A percentile compares a stretch with the other conserved stretches of the same genome.
Evolutionary conservation across 2,888 invertebrate species (phyloP).

Genomic region (Himalopsyche kuldschensis): DNA sequence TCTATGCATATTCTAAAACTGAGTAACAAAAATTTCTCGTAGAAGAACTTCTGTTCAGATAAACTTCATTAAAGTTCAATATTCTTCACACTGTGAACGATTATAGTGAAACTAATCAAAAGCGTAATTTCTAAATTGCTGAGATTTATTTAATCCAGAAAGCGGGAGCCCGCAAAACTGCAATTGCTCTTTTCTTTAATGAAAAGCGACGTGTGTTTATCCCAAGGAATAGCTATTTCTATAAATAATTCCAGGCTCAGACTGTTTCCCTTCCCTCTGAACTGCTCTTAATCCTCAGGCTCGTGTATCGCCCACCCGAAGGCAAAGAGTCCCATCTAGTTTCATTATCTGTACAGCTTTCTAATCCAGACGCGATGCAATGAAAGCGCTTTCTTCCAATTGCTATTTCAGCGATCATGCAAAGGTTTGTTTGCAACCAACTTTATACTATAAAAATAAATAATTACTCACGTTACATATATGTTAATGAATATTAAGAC

Average conservation of each 20-base stretch:
- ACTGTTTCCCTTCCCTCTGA: not conserved
- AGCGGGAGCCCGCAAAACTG: too few species aligned
- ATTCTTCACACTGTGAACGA: too few species aligned
- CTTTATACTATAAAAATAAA: too few species aligned
- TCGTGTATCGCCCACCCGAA: conserved; percentile 1
- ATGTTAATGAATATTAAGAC: too few species aligned
- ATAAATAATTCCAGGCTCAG: not conserved
- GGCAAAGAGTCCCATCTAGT: conserved; percentile 35
- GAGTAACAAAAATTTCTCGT: too few species aligned
- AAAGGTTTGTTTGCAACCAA: conserved; percentile 13
- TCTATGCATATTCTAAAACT: too few species aligned
- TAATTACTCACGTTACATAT: too few species aligned
- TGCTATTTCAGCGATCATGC: conserved; percentile 28
- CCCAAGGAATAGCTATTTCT: not conserved
- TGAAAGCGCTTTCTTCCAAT: conserved; percentile 30
- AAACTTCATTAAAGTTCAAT: too few species aligned
- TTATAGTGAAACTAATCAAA: too few species aligned
- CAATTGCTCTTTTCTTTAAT: not conserved
- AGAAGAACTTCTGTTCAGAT: too few species aligned
- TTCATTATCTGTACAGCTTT: conserved; percentile 39
- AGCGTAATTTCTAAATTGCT: too few species aligned
- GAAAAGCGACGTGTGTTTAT: not conserved
- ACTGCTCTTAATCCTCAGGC: not conserved
- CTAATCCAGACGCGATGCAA: conserved; percentile 36
- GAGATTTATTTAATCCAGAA: too few species aligned